These are phyloP conservation scores for Neolamprologus ventralis DNA, from an alignment of 2,113 vertebrate species.

Conservation along the genomic window DNA sequence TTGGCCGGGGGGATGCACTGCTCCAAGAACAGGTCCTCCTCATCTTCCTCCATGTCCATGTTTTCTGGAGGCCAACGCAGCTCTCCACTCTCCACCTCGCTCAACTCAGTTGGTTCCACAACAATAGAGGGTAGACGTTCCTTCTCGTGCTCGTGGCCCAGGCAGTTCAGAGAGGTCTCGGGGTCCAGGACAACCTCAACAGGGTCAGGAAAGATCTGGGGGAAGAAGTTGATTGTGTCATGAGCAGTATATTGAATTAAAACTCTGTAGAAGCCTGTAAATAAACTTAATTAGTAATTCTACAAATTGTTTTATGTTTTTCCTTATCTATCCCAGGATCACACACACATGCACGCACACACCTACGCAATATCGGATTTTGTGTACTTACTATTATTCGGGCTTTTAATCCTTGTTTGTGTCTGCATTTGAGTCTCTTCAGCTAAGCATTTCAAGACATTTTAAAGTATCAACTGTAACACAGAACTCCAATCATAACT, in stretches of 20 bases:
- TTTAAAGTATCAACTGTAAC: neutral
- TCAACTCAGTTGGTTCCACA: conserved; percentile 75
- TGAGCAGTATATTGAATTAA: neutral
- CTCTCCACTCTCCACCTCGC: conserved; percentile 79
- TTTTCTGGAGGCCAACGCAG: conserved; percentile 77
- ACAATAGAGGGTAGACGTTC: conserved; percentile 78
- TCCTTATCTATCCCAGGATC: neutral
- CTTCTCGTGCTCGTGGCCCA: conserved; percentile 47
- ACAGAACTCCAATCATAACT: neutral
- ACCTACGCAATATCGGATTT: neutral
- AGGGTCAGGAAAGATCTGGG: conserved; percentile 76
- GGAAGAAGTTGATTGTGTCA: neutral
- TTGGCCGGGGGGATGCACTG: conserved; percentile 73
- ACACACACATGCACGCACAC: neutral
- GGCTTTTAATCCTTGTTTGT: neutral
- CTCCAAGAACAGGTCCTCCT: conserved; percentile 74
- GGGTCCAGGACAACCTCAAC: conserved; percentile 56
- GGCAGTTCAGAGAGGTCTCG: conserved; percentile 26
- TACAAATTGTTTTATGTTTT: neutral
- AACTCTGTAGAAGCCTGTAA: neutral
- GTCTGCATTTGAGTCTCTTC: neutral
- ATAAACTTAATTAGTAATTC: neutral
- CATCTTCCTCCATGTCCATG: conserved; percentile 67
- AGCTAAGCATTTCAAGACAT: neutral
- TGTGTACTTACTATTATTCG: neutral